Conservation (phyloP, 1,140 invertebrate genomes). For the Armadillidium nasatum region DNA sequence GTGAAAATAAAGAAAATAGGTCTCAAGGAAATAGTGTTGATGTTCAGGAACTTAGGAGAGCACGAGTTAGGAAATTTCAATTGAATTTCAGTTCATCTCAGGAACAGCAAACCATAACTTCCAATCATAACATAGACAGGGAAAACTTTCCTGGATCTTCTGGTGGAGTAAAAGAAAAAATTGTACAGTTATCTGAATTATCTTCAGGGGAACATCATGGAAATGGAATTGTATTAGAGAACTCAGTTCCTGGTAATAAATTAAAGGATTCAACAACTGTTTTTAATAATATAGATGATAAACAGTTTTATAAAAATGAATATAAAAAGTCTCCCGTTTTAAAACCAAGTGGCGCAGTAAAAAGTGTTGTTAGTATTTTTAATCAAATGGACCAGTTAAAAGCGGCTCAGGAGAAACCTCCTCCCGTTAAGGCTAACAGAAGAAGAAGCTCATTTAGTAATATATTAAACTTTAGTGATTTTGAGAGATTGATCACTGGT, state of each 20-base stretch:
- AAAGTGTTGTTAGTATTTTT: constrained; percentile 39
- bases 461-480: constrained; percentile 2
- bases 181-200: background rate
- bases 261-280: background rate
- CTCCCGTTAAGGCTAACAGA: background rate
- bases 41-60: constrained; percentile 49
- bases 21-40: constrained; percentile 16
- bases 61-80: constrained; percentile 48
- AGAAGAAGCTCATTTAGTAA: background rate
- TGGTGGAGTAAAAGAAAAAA: background rate
- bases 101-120: background rate
- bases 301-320: constrained; percentile 31
- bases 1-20: background rate
- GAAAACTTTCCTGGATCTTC: background rate
- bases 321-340: constrained; percentile 31
- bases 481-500: constrained; percentile 30
- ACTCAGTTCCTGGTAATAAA: background rate
- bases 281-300: constrained; percentile 2
- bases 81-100: constrained; percentile 13
- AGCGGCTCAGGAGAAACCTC: background rate
- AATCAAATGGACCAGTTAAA: constrained; percentile 45
- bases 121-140: background rate
- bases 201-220: background rate
- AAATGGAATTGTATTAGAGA: background rate
- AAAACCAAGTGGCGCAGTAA: constrained; percentile 38